These are phyloP conservation scores for Xiphophorus hellerii DNA, from an alignment of 2,113 vertebrate genomes.

Conservation along the genomic window DNA sequence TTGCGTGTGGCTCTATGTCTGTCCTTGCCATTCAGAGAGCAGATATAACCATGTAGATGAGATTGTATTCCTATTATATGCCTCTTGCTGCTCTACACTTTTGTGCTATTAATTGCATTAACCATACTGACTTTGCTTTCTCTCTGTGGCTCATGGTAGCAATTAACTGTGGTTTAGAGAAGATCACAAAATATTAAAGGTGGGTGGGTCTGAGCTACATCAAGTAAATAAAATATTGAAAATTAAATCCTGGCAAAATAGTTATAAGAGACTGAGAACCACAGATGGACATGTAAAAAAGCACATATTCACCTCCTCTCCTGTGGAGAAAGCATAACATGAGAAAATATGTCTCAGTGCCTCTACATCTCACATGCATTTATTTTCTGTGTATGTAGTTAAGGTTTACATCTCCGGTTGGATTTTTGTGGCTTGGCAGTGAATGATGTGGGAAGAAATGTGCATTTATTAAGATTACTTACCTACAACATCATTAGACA, in stretches of 20 bases:
- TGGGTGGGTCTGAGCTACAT: slow-evolving; percentile 13
- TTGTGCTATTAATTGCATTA: slow-evolving; percentile 29
- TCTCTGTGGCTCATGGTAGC: slow-evolving; percentile 34
- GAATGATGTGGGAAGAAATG: neutral
- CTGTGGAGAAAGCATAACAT: no score
- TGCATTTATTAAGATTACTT: neutral
- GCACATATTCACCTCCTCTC: no score
- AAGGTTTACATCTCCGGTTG: neutral
- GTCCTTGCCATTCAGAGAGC: neutral
- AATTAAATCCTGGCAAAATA: slow-evolving; percentile 3
- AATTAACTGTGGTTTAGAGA: slow-evolving; percentile 45
- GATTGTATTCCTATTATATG: slow-evolving; percentile 33
- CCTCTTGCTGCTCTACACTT: slow-evolving; percentile 25
- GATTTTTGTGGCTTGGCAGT: neutral
- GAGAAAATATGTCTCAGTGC: no score
- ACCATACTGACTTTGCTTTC: slow-evolving; percentile 31
- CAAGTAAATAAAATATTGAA: slow-evolving; percentile 17
- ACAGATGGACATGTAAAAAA: neutral
- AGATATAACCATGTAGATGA: slow-evolving; percentile 4
- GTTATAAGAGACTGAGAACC: neutral
- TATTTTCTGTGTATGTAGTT: neutral
- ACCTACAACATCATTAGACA: neutral
- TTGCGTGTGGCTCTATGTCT: neutral
- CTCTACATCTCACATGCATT: no score
- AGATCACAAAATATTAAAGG: slow-evolving; percentile 22